Conservation (phyloP, 2,113 vertebrate species). For the Silurus glanis region DNA sequence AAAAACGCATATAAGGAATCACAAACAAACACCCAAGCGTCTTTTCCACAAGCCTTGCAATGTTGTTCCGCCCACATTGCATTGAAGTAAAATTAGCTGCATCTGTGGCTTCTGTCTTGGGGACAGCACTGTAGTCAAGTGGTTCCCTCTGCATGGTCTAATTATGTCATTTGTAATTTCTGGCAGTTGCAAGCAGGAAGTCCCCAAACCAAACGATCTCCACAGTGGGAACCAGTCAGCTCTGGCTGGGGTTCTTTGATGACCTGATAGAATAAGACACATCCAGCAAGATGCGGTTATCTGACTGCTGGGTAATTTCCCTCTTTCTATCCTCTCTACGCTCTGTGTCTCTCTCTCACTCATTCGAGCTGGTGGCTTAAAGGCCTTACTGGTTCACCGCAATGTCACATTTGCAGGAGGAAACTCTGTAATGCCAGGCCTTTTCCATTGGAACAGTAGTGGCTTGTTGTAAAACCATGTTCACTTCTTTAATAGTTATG, state of each 20-base stretch:
- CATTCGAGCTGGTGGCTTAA: constrained; percentile 43
- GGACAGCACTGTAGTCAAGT: constrained; percentile 59
- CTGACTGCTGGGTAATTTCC: constrained; percentile 62
- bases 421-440: constrained; percentile 21
- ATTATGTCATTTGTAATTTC: constrained; percentile 66
- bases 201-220: constrained; percentile 60
- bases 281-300: constrained; percentile 71
- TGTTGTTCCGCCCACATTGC: constrained; percentile 68
- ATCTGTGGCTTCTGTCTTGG: constrained; percentile 65
- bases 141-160: constrained; percentile 64
- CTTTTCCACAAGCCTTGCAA: constrained; percentile 59
- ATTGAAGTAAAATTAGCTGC: constrained; percentile 67
- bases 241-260: constrained; percentile 51
- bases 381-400: constrained; percentile 37
- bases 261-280: constrained; percentile 67
- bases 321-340: constrained; percentile 45
- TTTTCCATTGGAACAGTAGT: not conserved
- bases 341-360: constrained; percentile 33
- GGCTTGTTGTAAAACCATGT: not conserved
- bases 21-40: not conserved
- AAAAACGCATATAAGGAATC: not conserved
- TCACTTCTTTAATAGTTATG: constrained; percentile 1
- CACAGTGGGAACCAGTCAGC: constrained; percentile 58
- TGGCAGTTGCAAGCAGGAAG: constrained; percentile 72
- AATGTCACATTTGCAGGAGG: constrained; percentile 18